These are phyloP conservation scores for Aphaenogaster ashmeadi DNA, from an alignment of 1,140 invertebrate species.

Conservation along the genomic window DNA sequence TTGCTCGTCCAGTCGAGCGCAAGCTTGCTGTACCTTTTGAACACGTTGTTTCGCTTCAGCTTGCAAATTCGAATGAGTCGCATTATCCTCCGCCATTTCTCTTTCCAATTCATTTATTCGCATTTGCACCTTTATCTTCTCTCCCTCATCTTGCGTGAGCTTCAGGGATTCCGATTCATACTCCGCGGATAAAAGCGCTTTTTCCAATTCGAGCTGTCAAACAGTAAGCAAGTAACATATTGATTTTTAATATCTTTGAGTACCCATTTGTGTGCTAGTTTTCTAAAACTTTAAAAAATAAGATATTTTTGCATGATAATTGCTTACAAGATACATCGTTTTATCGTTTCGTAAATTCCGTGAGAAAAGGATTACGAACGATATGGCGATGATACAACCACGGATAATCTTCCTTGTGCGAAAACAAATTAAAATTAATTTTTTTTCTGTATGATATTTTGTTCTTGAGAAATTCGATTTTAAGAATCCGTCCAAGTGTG, in stretches of 20 bases:
- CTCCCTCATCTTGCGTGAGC: constrained; percentile 90
- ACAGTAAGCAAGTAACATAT: constrained; percentile 61
- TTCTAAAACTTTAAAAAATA: constrained; percentile 5
- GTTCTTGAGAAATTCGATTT: background rate
- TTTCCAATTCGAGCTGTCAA: constrained; percentile 93
- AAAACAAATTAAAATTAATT: background rate
- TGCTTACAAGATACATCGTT: background rate
- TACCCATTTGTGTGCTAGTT: background rate
- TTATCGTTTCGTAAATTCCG: background rate
- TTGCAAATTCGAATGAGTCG: constrained; percentile 85
- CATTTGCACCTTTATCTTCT: constrained; percentile 90
- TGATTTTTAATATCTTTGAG: constrained; percentile 10
- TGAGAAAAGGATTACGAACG: background rate
- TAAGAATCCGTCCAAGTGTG: background rate
- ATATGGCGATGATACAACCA: background rate
- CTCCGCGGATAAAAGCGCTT: constrained; percentile 93
- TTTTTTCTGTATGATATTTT: background rate
- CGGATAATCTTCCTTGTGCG: background rate
- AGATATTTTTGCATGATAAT: background rate
- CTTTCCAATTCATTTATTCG: constrained; percentile 88
- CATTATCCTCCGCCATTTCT: constrained; percentile 86
- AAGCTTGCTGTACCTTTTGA: constrained; percentile 85
- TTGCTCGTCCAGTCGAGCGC: constrained; percentile 81
- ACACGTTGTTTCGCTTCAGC: constrained; percentile 84
- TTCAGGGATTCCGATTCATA: constrained; percentile 92